A percentile compares a stretch with the other conserved stretches of the same genome.
These are phyloP conservation scores for Atrichornis clamosus DNA, from an alignment of 2,113 vertebrate genomes.

Conservation along the genomic window DNA sequence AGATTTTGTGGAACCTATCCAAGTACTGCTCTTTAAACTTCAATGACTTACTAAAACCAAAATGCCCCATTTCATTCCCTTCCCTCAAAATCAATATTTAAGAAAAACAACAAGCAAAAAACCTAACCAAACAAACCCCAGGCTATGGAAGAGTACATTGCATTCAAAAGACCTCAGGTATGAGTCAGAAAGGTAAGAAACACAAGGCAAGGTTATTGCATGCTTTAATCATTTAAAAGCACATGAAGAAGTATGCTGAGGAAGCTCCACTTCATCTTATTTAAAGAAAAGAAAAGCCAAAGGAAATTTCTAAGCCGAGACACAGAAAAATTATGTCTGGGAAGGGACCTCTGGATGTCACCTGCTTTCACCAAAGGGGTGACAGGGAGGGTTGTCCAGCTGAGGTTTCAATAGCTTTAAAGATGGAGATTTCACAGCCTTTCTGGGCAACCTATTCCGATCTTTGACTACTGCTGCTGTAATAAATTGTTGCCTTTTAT, in stretches of 20 bases:
- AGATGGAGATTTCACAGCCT: background rate
- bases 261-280: background rate
- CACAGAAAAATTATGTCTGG: background rate
- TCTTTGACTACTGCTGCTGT: background rate
- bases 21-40: constrained; percentile 13
- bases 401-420: background rate
- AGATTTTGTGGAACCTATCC: background rate
- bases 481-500: background rate
- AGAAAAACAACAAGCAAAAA: background rate
- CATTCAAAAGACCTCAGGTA: background rate
- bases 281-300: background rate
- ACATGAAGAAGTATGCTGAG: background rate
- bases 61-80: background rate
- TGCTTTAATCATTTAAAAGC: background rate
- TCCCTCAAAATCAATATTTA: background rate
- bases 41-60: constrained; percentile 9
- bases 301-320: background rate
- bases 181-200: background rate
- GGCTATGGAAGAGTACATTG: background rate
- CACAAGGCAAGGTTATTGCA: background rate
- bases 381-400: background rate
- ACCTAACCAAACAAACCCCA: background rate
- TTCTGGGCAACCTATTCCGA: background rate
- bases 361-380: background rate
- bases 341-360: background rate